These are phyloP conservation scores for Apantesis nais DNA, from an alignment of 2,888 invertebrate species.

Conservation along the genomic window DNA sequence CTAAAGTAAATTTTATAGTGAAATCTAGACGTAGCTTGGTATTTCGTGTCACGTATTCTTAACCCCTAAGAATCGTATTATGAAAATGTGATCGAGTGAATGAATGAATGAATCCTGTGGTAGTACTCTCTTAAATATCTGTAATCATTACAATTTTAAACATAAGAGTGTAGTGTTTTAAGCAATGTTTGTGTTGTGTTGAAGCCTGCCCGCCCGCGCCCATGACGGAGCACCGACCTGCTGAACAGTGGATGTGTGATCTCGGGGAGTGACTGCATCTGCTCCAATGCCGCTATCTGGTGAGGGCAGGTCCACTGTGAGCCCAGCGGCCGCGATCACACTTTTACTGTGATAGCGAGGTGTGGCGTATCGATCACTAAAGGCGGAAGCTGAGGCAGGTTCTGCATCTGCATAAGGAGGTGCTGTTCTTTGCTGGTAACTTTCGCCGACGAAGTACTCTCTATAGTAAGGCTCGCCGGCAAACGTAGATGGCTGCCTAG, in stretches of 20 bases:
- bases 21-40: background rate
- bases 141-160: slow-evolving; percentile 43
- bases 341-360: slow-evolving; percentile 90
- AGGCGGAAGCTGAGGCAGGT: slow-evolving; percentile 87
- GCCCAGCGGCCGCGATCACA: slow-evolving; percentile 90
- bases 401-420: slow-evolving; percentile 85
- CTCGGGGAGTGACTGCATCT: slow-evolving; percentile 95
- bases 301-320: slow-evolving; percentile 97
- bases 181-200: slow-evolving; percentile 48
- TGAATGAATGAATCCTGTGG: slow-evolving; percentile 42
- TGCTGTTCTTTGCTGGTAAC: slow-evolving; percentile 86
- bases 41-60: slow-evolving; percentile 15
- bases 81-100: slow-evolving; percentile 29
- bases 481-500: slow-evolving; percentile 86
- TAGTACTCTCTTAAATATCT: slow-evolving; percentile 29
- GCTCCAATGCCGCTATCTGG: slow-evolving; percentile 98
- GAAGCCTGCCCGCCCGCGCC: slow-evolving; percentile 80
- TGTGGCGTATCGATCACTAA: slow-evolving; percentile 89
- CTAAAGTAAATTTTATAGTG: slow-evolving; percentile 30
- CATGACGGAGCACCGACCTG: slow-evolving; percentile 88
- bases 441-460: slow-evolving; percentile 90
- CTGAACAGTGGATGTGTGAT: slow-evolving; percentile 93
- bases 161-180: slow-evolving; percentile 40
- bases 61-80: slow-evolving; percentile 21
- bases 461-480: slow-evolving; percentile 92